Evolutionary conservation across 1,140 invertebrate species (phyloP).

Genomic region (Leptestheria dahalacensis): DNA sequence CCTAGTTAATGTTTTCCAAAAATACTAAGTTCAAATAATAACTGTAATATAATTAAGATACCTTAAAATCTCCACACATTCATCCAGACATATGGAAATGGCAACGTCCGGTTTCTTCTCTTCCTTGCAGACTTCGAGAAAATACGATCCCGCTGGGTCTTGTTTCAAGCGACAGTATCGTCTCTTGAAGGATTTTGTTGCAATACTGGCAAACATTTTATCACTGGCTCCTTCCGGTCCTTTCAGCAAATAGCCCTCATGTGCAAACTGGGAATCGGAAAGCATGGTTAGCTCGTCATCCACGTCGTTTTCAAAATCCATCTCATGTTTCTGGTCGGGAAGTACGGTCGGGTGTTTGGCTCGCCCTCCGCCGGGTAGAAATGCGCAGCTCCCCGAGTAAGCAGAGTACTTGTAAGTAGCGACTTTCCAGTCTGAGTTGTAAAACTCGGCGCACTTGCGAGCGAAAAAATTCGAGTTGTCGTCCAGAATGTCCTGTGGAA

Average conservation of each 20-base stretch:
- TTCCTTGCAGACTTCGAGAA: conserved; percentile 82
- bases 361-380: conserved; percentile 50
- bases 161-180: conserved; percentile 45
- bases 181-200: conserved; percentile 77
- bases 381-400: conserved; percentile 67
- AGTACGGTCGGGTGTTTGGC: neutral
- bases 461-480: conserved; percentile 53
- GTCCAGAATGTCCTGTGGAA: conserved; percentile 37
- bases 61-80: conserved; percentile 72
- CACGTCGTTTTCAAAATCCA: conserved; percentile 69
- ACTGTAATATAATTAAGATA: conserved; percentile 63
- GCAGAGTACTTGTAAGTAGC: conserved; percentile 74
- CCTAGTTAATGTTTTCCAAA: conserved; percentile 55
- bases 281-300: conserved; percentile 53
- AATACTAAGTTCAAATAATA: conserved; percentile 45
- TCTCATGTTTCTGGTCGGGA: conserved; percentile 37
- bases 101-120: conserved; percentile 79
- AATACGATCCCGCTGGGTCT: conserved; percentile 77
- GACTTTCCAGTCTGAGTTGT: conserved; percentile 69
- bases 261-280: conserved; percentile 19
- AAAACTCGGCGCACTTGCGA: conserved; percentile 69
- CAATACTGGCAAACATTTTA: conserved; percentile 68
- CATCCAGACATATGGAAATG: conserved; percentile 82
- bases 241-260: conserved; percentile 77
- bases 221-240: conserved; percentile 69